Evolutionary conservation across 2,113 vertebrate genomes (phyloP).

Genomic region (Pogona vitticeps): DNA sequence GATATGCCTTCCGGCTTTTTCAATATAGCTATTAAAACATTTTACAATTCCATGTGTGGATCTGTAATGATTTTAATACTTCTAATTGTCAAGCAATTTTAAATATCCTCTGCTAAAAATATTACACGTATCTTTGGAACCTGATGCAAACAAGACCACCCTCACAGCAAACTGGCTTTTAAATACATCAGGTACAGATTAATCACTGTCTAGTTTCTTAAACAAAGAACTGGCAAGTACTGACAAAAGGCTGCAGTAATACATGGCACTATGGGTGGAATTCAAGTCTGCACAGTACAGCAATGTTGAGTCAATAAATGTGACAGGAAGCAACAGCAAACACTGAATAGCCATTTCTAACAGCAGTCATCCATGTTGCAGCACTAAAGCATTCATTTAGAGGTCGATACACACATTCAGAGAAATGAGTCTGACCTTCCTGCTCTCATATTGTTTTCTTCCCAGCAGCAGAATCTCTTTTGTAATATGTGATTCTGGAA

Average conservation of each 20-base stretch:
- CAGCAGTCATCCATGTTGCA: background rate
- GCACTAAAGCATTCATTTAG: background rate
- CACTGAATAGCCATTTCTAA: background rate
- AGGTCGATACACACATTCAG: too few relatives aligned
- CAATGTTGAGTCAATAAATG: background rate
- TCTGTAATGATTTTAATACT: background rate
- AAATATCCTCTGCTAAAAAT: background rate
- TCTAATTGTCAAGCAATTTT: background rate
- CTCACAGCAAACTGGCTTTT: background rate
- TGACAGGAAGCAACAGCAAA: background rate
- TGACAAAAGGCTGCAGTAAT: background rate
- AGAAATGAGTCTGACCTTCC: too few relatives aligned
- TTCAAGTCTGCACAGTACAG: background rate
- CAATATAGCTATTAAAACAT: background rate
- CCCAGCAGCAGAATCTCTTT: too few relatives aligned
- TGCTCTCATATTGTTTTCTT: too few relatives aligned
- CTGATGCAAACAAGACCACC: background rate
- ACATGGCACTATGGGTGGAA: background rate
- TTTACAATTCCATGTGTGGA: too few relatives aligned
- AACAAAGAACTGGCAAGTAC: background rate
- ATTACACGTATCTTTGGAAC: background rate
- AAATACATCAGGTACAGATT: background rate
- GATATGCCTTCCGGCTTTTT: background rate
- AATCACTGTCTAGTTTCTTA: background rate
- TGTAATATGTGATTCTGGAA: too few relatives aligned